A percentile compares a stretch with the other conserved stretches of the same genome.
These are phyloP conservation scores for Lasioglossum zephyrum DNA, from an alignment of 2,888 invertebrate genomes.

Conservation along the genomic window DNA sequence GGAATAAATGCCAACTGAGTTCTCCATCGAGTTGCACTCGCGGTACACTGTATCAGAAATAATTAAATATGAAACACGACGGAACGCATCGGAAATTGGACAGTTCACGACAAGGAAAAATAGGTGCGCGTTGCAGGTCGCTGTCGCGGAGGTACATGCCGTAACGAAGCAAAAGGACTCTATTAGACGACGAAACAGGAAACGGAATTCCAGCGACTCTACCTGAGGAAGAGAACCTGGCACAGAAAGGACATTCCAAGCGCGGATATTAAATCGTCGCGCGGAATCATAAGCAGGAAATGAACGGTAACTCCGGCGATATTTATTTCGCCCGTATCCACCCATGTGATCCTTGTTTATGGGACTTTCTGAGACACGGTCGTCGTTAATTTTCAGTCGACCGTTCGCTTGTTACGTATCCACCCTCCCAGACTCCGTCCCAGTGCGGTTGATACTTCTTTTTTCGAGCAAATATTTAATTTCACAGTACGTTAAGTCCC, in stretches of 20 bases:
- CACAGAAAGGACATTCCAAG: not conserved
- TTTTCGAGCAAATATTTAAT: constrained; percentile 25
- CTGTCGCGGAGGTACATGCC: not conserved
- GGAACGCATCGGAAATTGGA: not conserved
- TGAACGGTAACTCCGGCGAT: constrained; percentile 26
- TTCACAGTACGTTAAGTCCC: constrained; percentile 31
- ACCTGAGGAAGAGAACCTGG: not conserved
- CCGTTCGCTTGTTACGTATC: constrained; percentile 37
- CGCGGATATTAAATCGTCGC: not conserved
- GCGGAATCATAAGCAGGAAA: constrained; percentile 39
- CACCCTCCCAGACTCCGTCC: not conserved
- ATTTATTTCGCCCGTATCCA: constrained; percentile 25
- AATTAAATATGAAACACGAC: not conserved
- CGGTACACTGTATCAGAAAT: not conserved
- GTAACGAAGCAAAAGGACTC: not conserved
- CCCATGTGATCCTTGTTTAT: not conserved
- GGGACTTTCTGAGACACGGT: constrained; percentile 6
- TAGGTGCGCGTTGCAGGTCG: not conserved
- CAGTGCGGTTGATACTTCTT: constrained; percentile 21
- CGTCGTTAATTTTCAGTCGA: constrained; percentile 47
- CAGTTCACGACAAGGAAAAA: not conserved
- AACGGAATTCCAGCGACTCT: constrained; percentile 10
- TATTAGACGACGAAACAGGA: not conserved
- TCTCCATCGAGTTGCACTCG: not conserved
- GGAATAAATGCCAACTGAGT: not conserved